Evolutionary conservation across 1,140 invertebrate species (phyloP).

Genomic region (Tetragnatha versicolor): DNA sequence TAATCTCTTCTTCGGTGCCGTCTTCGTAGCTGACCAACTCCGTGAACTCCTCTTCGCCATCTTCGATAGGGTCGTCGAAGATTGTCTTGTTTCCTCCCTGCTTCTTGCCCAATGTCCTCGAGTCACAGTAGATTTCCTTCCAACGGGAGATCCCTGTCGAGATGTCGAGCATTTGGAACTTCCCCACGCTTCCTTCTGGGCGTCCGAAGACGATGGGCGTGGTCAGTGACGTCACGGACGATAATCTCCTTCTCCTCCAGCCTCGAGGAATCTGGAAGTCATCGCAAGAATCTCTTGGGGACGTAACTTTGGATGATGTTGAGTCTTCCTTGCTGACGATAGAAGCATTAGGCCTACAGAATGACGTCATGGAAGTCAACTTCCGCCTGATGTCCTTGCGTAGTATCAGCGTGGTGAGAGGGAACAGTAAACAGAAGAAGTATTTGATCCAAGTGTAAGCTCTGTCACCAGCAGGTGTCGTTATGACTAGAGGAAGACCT

Average conservation of each 20-base stretch:
- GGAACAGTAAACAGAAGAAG: conserved; percentile 16
- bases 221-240: conserved; percentile 23
- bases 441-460: conserved; percentile 19
- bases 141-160: conserved; percentile 24
- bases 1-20: conserved; percentile 43
- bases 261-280: conserved; percentile 33
- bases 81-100: background rate
- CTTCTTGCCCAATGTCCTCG: background rate
- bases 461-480: background rate
- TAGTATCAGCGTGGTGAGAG: background rate
- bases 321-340: background rate
- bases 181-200: background rate
- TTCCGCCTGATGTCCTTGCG: conserved; percentile 31
- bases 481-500: background rate
- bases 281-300: background rate
- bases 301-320: background rate
- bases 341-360: conserved; percentile 9
- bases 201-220: conserved; percentile 35
- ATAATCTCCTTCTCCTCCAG: conserved; percentile 39
- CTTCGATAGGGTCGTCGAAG: conserved; percentile 34
- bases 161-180: conserved; percentile 22
- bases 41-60: conserved; percentile 35
- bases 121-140: conserved; percentile 18
- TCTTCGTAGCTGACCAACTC: conserved; percentile 29
- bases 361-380: conserved; percentile 15